Conservation (phyloP, 2,113 vertebrate species). For the Corydoras sp. region DNA sequence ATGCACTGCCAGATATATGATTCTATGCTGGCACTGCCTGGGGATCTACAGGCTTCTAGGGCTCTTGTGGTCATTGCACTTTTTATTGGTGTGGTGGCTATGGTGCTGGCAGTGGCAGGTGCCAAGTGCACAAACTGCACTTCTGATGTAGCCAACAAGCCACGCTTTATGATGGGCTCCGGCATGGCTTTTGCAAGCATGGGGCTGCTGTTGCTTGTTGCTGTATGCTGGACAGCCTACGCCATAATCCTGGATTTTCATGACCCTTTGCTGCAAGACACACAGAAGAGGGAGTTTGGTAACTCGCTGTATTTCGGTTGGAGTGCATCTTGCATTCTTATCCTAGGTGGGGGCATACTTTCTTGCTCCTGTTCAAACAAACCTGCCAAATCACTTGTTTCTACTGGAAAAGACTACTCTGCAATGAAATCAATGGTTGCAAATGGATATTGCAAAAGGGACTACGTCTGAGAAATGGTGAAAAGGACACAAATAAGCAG, state of each 20-base stretch:
- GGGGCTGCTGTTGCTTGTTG: slow-evolving; percentile 65
- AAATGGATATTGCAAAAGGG: slow-evolving; percentile 58
- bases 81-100: slow-evolving; percentile 61
- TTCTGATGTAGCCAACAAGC: slow-evolving; percentile 57
- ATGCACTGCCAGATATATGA: slow-evolving; percentile 74
- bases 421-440: slow-evolving; percentile 52
- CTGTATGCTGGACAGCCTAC: slow-evolving; percentile 70
- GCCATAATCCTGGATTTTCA: slow-evolving; percentile 66
- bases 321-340: slow-evolving; percentile 65
- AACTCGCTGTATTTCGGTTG: slow-evolving; percentile 74
- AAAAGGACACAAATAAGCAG: too few relatives aligned
- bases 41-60: slow-evolving; percentile 64
- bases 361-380: slow-evolving; percentile 63
- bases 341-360: slow-evolving; percentile 64
- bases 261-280: slow-evolving; percentile 65
- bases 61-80: slow-evolving; percentile 64
- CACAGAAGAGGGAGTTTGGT: slow-evolving; percentile 70
- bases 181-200: slow-evolving; percentile 57
- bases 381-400: slow-evolving; percentile 19
- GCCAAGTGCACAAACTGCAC: slow-evolving; percentile 76
- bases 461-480: slow-evolving; percentile 62
- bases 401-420: slow-evolving; percentile 51
- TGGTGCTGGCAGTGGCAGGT: slow-evolving; percentile 60
- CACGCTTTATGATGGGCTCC: slow-evolving; percentile 54
- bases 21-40: slow-evolving; percentile 66